These are phyloP conservation scores for Lasius fuliginosus DNA, from an alignment of 2,888 invertebrate genomes.

Conservation along the genomic window DNA sequence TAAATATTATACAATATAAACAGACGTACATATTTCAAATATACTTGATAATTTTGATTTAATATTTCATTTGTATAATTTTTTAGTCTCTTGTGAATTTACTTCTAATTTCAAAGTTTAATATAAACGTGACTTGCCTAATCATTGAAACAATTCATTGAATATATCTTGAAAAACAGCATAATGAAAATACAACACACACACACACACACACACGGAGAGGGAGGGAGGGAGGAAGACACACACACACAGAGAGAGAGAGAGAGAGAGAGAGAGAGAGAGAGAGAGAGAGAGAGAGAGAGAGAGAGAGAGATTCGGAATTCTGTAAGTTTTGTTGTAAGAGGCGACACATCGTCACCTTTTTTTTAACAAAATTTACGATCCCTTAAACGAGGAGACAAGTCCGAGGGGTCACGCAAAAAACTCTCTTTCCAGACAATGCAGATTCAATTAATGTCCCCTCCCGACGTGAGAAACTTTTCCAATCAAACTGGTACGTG, in stretches of 20 bases:
- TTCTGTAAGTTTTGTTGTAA: constrained; percentile 8
- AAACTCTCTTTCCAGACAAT: constrained; percentile 69
- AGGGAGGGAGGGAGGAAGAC: too few species aligned
- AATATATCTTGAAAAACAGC: neutral
- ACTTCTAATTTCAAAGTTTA: constrained; percentile 7
- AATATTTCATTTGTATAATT: constrained; percentile 3
- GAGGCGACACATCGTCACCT: constrained; percentile 24
- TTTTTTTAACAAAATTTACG: constrained; percentile 34
- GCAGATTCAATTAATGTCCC: constrained; percentile 81
- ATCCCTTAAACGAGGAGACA: constrained; percentile 19
- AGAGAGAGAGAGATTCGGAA: neutral
- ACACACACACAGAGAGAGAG: too few species aligned
- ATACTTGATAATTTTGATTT: constrained; percentile 2
- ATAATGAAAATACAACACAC: neutral
- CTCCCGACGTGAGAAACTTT: constrained; percentile 78
- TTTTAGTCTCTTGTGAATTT: neutral
- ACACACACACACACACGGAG: neutral
- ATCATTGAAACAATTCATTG: constrained; percentile 20
- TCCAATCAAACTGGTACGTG: constrained; percentile 81
- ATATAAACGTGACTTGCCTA: constrained; percentile 8
- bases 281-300: too few species aligned
- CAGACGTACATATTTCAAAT: neutral
- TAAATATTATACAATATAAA: neutral
- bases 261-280: too few species aligned
- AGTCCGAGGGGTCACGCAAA: constrained; percentile 26